phyloP scores from a whole-genome alignment of 2,113 vertebrate species.

The Mobula birostris region DNA sequence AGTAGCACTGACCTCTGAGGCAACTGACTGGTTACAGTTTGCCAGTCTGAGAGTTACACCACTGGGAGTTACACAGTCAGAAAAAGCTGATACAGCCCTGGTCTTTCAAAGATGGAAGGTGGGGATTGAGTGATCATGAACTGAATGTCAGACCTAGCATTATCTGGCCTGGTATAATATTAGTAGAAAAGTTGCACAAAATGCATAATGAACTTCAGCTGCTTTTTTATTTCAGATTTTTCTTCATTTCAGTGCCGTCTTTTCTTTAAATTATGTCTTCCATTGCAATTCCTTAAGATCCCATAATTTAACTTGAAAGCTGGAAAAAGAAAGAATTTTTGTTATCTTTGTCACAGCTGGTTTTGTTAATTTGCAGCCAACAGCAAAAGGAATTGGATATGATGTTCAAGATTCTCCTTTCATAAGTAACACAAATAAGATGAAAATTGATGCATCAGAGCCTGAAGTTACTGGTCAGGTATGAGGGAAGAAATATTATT shows the following conservation, averaged over 20 bases:
- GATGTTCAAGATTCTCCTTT: not conserved
- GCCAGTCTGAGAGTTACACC: too few relatives aligned
- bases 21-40: too few relatives aligned
- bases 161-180: too few relatives aligned
- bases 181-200: too few relatives aligned
- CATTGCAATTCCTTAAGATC: not conserved
- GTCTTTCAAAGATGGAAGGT: too few relatives aligned
- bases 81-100: too few relatives aligned
- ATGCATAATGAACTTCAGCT: too few relatives aligned
- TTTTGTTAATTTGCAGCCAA: conserved; percentile 22
- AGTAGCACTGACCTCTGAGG: too few relatives aligned
- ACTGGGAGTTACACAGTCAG: too few relatives aligned
- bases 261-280: not conserved
- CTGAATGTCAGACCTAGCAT: too few relatives aligned
- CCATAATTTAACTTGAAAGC: not conserved
- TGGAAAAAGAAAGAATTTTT: not conserved
- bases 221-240: not conserved
- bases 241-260: not conserved
- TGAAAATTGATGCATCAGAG: not conserved
- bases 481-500: conserved; percentile 16
- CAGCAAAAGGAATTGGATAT: not conserved
- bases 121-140: too few relatives aligned
- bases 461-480: conserved; percentile 3
- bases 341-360: not conserved
- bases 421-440: too few relatives aligned